Percentiles rank a stretch among this genome's conserved stretches.
Evolutionary conservation across 2,113 vertebrate species (phyloP).

Genomic region (Motacilla alba): DNA sequence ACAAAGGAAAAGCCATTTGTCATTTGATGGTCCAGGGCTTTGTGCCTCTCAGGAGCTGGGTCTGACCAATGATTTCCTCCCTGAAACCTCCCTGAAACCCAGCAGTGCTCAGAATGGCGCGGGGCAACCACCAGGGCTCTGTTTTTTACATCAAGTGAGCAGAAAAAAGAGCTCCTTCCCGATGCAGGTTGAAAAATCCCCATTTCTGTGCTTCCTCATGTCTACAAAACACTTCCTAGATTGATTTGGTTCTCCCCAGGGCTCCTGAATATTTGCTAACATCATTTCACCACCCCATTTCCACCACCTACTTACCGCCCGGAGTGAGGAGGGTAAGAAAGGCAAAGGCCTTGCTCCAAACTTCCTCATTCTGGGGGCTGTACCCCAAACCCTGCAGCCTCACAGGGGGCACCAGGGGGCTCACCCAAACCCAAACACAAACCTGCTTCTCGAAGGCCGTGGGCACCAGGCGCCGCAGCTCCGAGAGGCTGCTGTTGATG

Average conservation of each 20-base stretch:
- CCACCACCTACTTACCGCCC: constrained; percentile 7
- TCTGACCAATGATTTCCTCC: not conserved
- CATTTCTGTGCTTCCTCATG: not conserved
- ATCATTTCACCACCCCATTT: not conserved
- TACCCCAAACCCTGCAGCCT: not conserved
- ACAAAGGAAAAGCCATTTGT: not conserved
- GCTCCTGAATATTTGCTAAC: not conserved
- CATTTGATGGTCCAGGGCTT: not conserved
- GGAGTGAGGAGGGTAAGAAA: not conserved
- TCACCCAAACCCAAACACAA: constrained; percentile 61
- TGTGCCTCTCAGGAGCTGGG: not conserved
- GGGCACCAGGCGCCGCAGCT: constrained; percentile 89
- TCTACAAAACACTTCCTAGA: not conserved
- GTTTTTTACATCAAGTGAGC: not conserved
- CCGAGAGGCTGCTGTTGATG: constrained; percentile 94
- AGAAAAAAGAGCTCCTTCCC: not conserved
- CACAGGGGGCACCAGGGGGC: fast-evolving
- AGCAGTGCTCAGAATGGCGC: not conserved
- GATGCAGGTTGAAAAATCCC: not conserved
- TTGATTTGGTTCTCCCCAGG: not conserved
- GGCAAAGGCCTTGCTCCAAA: not conserved
- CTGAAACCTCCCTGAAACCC: not conserved
- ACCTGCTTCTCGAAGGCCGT: constrained; percentile 95
- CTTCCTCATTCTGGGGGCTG: not conserved
- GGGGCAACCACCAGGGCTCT: not conserved